Percentiles rank a stretch among this genome's conserved stretches.
These are phyloP conservation scores for Anarsia innoxiella DNA, from an alignment of 2,888 invertebrate genomes.

Conservation along the genomic window DNA sequence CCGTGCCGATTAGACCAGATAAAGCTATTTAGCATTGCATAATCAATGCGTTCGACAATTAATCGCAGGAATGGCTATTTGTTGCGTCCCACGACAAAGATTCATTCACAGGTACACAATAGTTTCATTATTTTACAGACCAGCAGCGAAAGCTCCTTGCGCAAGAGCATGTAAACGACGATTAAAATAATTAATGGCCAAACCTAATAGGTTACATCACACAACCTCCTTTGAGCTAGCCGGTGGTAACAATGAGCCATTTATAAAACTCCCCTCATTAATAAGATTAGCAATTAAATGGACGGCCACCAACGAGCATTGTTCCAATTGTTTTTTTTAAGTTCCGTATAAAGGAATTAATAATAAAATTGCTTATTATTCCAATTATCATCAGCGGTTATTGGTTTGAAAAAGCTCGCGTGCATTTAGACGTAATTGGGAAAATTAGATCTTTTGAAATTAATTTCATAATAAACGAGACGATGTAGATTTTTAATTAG, in stretches of 20 bases:
- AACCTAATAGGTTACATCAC: slow-evolving; percentile 58
- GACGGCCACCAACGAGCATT: slow-evolving; percentile 8
- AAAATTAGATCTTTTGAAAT: no score
- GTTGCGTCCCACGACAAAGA: slow-evolving; percentile 51
- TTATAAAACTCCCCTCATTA: slow-evolving; percentile 25
- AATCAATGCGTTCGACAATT: slow-evolving; percentile 37
- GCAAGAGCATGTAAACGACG: slow-evolving; percentile 53
- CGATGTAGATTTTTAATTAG: no score
- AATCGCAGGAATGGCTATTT: slow-evolving; percentile 44
- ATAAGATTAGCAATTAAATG: slow-evolving; percentile 25
- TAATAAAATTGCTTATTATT: no score
- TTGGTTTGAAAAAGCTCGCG: no score
- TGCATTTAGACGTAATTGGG: no score
- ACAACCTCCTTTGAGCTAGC: slow-evolving; percentile 32
- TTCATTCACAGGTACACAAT: slow-evolving; percentile 60
- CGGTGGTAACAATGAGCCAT: slow-evolving; percentile 32
- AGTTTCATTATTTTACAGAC: slow-evolving; percentile 58
- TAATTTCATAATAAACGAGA: no score
- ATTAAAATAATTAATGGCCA: slow-evolving; percentile 67
- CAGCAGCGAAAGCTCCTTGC: slow-evolving; percentile 57
- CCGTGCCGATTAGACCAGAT: slow-evolving; percentile 10
- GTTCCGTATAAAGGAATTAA: no score
- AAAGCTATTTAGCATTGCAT: slow-evolving; percentile 20
- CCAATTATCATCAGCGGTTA: no score
- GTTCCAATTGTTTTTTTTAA: slow-evolving; percentile 11